Evolutionary conservation across 2,888 invertebrate species (phyloP).

Genomic region (Microplitis deprimator): DNA sequence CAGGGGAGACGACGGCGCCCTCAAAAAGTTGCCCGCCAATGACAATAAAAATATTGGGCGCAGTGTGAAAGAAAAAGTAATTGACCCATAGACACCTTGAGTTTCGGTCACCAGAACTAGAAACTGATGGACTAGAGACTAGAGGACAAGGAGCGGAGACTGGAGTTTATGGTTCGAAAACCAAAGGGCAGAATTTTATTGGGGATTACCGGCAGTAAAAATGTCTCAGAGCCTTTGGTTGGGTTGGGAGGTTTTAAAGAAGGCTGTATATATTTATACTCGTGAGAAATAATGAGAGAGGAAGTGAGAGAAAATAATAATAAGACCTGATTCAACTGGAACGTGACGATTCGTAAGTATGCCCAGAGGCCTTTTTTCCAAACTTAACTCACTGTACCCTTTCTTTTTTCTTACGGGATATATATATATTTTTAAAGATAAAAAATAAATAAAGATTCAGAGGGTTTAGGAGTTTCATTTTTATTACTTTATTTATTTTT

Average conservation of each 20-base stretch:
- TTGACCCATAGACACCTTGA: too few relatives aligned
- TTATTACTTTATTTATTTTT: background rate
- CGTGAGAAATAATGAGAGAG: slow-evolving; percentile 6
- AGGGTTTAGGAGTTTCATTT: background rate
- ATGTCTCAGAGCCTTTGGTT: slow-evolving; percentile 29
- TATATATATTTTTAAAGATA: background rate
- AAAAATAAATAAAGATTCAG: background rate
- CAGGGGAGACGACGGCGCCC: too few relatives aligned
- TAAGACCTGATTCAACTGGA: slow-evolving; percentile 13
- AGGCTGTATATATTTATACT: background rate
- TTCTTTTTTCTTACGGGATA: background rate
- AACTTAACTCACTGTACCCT: slow-evolving; percentile 2
- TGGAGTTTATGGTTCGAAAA: too few relatives aligned
- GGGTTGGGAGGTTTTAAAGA: background rate
- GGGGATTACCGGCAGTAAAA: slow-evolving; percentile 2
- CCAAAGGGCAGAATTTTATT: background rate
- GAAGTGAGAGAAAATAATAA: slow-evolving; percentile 16
- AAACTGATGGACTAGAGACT: too few relatives aligned
- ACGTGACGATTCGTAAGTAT: slow-evolving; percentile 40
- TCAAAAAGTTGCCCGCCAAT: too few relatives aligned
- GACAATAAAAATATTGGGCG: too few relatives aligned
- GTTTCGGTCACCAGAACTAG: too few relatives aligned
- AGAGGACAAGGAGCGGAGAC: too few relatives aligned
- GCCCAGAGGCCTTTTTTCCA: slow-evolving; percentile 38
- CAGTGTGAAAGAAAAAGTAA: too few relatives aligned